Conservation (phyloP, 2,797 vertebrate genomes). For the Huso huso region DNA sequence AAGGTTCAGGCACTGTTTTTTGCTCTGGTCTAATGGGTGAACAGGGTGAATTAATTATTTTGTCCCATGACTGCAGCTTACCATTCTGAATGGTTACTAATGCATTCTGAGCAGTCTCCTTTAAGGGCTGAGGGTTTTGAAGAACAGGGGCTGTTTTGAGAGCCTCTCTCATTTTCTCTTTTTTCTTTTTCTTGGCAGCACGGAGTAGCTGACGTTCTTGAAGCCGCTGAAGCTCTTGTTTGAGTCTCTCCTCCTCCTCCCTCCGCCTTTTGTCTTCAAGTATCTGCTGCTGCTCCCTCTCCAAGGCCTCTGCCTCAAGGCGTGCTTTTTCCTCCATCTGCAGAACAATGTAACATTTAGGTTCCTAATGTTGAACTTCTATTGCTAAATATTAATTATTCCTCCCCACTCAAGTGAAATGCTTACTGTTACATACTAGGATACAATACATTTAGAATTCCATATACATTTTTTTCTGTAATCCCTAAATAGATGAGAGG, state of each 20-base stretch:
- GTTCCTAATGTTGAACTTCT: no score
- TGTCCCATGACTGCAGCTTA: slow-evolving; percentile 48
- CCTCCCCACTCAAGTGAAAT: no score
- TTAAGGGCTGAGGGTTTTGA: slow-evolving; percentile 63
- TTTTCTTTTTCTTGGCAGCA: slow-evolving; percentile 88
- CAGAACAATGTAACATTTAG: slow-evolving; percentile 11
- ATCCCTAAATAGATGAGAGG: no score
- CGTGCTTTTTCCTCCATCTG: slow-evolving; percentile 93
- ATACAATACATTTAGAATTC: no score
- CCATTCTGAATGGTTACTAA: slow-evolving; percentile 37
- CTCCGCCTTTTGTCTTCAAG: slow-evolving; percentile 66
- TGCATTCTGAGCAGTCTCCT: slow-evolving; percentile 62
- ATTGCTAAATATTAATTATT: no score
- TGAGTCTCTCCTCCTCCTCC: slow-evolving; percentile 70
- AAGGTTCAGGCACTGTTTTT: slow-evolving; percentile 35
- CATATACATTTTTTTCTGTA: no score
- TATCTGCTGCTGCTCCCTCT: slow-evolving; percentile 70
- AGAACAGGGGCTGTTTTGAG: slow-evolving; percentile 48
- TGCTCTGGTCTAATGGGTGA: slow-evolving; percentile 46
- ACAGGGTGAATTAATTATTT: slow-evolving; percentile 42
- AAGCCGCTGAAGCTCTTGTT: slow-evolving; percentile 78
- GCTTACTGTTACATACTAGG: no score
- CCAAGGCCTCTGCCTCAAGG: slow-evolving; percentile 77
- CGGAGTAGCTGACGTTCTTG: slow-evolving; percentile 82
- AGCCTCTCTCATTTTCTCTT: slow-evolving; percentile 67